Base-by-base conservation (phyloP, 2,113 vertebrate species). In the Clupea harengus region DNA sequence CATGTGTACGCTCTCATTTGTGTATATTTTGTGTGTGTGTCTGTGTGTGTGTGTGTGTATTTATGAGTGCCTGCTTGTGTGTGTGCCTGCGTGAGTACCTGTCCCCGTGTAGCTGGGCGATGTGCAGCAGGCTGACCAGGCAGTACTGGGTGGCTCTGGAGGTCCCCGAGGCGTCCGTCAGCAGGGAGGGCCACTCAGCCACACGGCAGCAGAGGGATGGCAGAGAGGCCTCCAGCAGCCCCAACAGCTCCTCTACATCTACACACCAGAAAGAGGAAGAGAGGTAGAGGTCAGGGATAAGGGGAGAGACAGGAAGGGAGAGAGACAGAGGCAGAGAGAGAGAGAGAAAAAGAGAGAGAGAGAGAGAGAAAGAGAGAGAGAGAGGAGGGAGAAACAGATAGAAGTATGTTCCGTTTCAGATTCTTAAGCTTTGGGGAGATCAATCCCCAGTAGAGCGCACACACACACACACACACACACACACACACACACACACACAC, bases 71-170 rank as follows among this genome's bases (percentile, higher is more conserved):
- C 47, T 22, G 18, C 47, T 11, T 28, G 64, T 72, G 64, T 72
- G 64, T 13, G 10, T 72, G 28, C 20, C 6, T 67, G 64, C 7
- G 64, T 0, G 0, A 22, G 78, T 87, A 99, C 98, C 96, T 96
- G 95, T 99, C 96, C 46, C 95, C 96, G 0, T 95, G 91, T 88
- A 93, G 89, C 82, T 96, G 93, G 72, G 97, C 94, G 60, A 97
- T 91, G 88, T 95, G 93, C 15, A 97, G 92, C 22, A 99, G 89
- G 13, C 97, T 92, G 86, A 99, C 85, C 83, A 97, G 87, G 85
- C 96, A 96, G 89, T 95, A 95, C 86, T 98, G 97, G 2, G 89
- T 93, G 89, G 90, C 94, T 84, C 93, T 95, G 86, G 75, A 93
- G 72, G 88, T 84, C 81, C 93, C 95, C 1, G 93, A 92, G 17